Evolutionary conservation across 2,113 vertebrate species (phyloP).

Genomic region (Suricata suricatta): DNA sequence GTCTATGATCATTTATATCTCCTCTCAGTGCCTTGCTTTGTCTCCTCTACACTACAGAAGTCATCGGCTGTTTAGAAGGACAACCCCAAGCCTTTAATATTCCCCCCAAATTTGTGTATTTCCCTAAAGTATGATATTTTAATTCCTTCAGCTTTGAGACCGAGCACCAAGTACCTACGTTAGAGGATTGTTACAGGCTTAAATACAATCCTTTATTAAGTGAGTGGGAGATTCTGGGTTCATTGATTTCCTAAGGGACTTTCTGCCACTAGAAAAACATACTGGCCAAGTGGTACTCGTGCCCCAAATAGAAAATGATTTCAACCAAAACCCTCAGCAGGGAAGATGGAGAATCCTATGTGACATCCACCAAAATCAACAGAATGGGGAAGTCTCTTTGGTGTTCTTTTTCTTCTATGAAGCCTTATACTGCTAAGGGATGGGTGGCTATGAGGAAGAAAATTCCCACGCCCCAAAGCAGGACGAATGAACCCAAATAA

Average conservation of each 20-base stretch:
- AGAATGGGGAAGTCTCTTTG: background rate
- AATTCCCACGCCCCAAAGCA: background rate
- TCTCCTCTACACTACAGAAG: background rate
- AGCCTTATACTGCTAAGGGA: background rate
- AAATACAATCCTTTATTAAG: background rate
- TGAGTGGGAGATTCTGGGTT: background rate
- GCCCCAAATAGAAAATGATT: background rate
- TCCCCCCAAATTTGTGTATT: background rate
- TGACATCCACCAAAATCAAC: background rate
- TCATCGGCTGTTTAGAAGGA: background rate
- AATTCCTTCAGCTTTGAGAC: constrained; percentile 3
- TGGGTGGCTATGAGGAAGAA: constrained; percentile 2
- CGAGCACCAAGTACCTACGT: background rate
- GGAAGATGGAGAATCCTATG: background rate
- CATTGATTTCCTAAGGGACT: constrained; percentile 20
- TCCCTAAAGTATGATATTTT: constrained; percentile 1
- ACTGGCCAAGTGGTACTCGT: background rate
- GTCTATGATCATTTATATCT: background rate
- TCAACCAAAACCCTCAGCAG: constrained; percentile 7
- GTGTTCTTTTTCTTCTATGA: background rate
- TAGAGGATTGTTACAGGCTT: background rate
- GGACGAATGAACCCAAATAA: background rate
- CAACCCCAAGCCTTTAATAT: background rate
- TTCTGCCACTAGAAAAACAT: constrained; percentile 19
- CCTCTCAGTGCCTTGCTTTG: background rate